Evolutionary conservation across 2,888 invertebrate species (phyloP), one percentile per base, ranked within the genome.

Genomic region (Incurvaria masculella): DNA sequence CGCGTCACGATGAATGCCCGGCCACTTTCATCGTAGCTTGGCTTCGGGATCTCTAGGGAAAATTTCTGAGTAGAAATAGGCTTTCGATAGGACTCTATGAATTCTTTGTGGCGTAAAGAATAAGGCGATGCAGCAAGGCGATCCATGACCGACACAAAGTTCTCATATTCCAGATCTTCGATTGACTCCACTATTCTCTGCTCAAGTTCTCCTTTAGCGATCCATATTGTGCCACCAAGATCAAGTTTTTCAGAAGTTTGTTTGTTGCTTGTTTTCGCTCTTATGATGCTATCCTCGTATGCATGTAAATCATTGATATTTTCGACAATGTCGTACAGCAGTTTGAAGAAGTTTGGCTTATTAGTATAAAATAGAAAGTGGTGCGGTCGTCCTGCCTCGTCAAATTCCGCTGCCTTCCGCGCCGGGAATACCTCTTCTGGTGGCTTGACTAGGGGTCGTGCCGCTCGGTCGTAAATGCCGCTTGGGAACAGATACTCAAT

Each of bases 401-500:
- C 94, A 74, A 97, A 97, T 66, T 94, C 89, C 2, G 94, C 94
- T 40, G 87, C 91, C 74, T 94, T 94, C 49, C 84, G 81, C 33
- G 83, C 81, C 1, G 92, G 91, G 69, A 89, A 93, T n/a, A 94
- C 78, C 72, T 92, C 87, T 60, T 88, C 86, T 21, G 98, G 97
- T 20, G 91, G 89, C 63, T 87, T 88, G 93, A 99, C 91, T 16
- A 89, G 68, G 0, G 99, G 98, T 46, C 93, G 82, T 0, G 97
- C 96, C 57, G 81, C 83, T 56, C 84, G 85, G 47, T 94, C 91
- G 64, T 82, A 93, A 47, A 99, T 74, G 5, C 95, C 97, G 50
- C 97, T 97, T 4, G 99, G 99, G 60, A 99, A 91, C n/a, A 99
- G 74, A 72, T 99, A 99, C 53, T 85, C 82, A 57, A 99, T 93